Conservation (phyloP, 2,888 invertebrate genomes). For the Rambutsinella grinnellia region DNA sequence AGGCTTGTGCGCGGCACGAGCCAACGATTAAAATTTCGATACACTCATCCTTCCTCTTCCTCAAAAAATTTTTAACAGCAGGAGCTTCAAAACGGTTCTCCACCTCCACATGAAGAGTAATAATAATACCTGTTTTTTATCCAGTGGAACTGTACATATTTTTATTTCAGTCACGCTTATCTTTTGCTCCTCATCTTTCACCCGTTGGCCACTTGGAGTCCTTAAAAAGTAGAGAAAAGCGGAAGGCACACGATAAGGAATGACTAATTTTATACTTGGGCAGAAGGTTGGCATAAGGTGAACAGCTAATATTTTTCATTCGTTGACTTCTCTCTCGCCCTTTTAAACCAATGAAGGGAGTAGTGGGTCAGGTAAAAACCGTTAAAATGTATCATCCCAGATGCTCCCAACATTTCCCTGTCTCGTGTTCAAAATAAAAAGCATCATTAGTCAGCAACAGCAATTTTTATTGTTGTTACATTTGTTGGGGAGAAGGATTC, state of each 20-base stretch:
- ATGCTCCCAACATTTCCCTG: conserved; percentile 16
- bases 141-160: conserved; percentile 5
- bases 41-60: conserved; percentile 36
- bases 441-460: conserved; percentile 44
- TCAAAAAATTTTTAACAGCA: background rate
- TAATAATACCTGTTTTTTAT: conserved; percentile 18
- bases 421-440: conserved; percentile 29
- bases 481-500: too few relatives aligned
- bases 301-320: conserved; percentile 4
- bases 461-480: background rate
- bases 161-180: conserved; percentile 3
- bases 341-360: conserved; percentile 39
- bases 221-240: background rate
- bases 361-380: conserved; percentile 32
- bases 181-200: conserved; percentile 5
- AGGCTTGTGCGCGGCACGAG: conserved; percentile 49
- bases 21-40: conserved; percentile 57
- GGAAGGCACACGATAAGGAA: conserved; percentile 26
- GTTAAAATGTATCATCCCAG: conserved; percentile 39
- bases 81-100: background rate
- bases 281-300: conserved; percentile 2
- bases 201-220: background rate
- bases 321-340: conserved; percentile 44
- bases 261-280: conserved; percentile 45
- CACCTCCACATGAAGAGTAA: background rate